phyloP scores from a whole-genome alignment of 2,113 vertebrate species.

The Pseudopipra pipra region DNA sequence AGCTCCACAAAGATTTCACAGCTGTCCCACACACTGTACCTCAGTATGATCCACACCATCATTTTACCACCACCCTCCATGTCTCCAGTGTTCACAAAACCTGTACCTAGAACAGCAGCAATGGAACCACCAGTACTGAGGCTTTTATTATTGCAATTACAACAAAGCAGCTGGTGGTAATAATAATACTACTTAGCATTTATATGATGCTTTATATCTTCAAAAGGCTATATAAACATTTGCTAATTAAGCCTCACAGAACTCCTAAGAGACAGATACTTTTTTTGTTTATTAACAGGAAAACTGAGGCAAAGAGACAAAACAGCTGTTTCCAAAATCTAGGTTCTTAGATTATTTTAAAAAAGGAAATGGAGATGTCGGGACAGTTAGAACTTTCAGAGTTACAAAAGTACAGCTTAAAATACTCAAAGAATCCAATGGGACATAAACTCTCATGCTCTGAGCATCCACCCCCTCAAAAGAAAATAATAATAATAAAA shows the following conservation, averaged over 20 bases:
- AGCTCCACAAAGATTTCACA: neutral
- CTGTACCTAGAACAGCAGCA: neutral
- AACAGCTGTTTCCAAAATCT: neutral
- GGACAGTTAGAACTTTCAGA: neutral
- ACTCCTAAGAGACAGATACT: neutral
- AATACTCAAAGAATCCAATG: neutral
- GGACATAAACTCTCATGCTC: neutral
- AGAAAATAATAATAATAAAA: neutral
- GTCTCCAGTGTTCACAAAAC: neutral
- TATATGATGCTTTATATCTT: neutral
- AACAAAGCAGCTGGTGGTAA: slow-evolving; percentile 14
- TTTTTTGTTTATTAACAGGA: neutral
- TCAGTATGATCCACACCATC: neutral
- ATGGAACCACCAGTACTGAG: neutral
- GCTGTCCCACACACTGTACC: neutral
- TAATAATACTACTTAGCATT: neutral
- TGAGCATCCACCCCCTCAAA: neutral
- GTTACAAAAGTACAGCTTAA: neutral
- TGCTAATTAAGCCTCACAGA: slow-evolving; percentile 9
- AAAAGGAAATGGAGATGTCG: neutral
- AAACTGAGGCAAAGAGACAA: neutral
- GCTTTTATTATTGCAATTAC: slow-evolving; percentile 3
- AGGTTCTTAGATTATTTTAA: neutral
- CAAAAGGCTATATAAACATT: slow-evolving; percentile 28
- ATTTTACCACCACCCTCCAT: neutral